Percentiles rank a stretch among this genome's conserved stretches.
phyloP scores from a whole-genome alignment of 1,140 invertebrate genomes.

The Drosophila sucinea region DNA sequence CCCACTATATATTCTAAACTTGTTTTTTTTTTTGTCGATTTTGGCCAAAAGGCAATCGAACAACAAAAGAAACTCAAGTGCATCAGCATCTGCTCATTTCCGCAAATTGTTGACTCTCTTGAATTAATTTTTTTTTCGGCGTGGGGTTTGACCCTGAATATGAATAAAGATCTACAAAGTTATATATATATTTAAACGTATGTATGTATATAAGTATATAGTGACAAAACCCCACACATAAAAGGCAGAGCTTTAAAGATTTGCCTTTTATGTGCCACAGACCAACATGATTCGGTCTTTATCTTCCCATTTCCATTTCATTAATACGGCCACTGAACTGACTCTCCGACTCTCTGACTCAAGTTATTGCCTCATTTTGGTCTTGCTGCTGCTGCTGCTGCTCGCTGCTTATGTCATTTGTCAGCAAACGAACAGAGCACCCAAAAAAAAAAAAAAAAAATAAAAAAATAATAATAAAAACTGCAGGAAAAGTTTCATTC shows the following conservation, averaged over 20 bases:
- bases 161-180: conserved; percentile 14
- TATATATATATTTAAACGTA: not conserved
- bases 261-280: conserved; percentile 57
- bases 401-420: conserved; percentile 70
- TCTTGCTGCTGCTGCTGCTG: conserved; percentile 37
- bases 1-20: conserved; percentile 31
- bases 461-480: conserved; percentile 36
- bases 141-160: conserved; percentile 69
- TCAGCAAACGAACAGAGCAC: conserved; percentile 24
- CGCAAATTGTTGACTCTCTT: conserved; percentile 50
- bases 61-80: conserved; percentile 31
- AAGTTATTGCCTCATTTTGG: conserved; percentile 30
- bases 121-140: conserved; percentile 18
- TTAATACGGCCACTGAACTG: conserved; percentile 4
- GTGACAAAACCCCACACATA: conserved; percentile 22
- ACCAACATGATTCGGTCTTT: conserved; percentile 60
- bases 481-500: conserved; percentile 44
- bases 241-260: conserved; percentile 32
- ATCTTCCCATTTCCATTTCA: conserved; percentile 3
- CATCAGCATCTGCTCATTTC: conserved; percentile 46
- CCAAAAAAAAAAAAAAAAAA: conserved; percentile 17
- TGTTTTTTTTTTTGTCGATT: conserved; percentile 29
- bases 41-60: conserved; percentile 11
- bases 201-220: not conserved
- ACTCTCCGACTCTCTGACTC: conserved; percentile 1